These are phyloP conservation scores for Ctenomys sociabilis DNA, from an alignment of 2,113 vertebrate genomes.

Conservation along the genomic window DNA sequence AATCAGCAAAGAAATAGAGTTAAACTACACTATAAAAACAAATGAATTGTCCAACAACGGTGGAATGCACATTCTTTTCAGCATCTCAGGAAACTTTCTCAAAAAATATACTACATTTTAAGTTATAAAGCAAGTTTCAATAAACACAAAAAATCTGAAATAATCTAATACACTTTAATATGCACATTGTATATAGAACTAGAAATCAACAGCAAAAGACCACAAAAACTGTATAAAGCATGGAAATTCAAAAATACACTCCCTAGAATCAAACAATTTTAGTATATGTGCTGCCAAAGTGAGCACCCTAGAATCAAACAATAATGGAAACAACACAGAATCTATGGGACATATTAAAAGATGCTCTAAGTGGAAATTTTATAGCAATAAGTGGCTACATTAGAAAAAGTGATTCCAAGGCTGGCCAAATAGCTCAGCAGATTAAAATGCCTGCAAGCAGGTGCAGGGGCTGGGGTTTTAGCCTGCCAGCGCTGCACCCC, in stretches of 20 bases:
- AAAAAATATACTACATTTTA: background rate
- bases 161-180: background rate
- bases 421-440: too few species aligned
- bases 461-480: too few species aligned
- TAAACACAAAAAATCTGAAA: background rate
- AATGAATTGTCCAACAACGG: background rate
- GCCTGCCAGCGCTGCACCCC: too few species aligned
- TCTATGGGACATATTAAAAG: background rate
- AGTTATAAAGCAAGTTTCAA: background rate
- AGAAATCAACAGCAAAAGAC: background rate
- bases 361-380: background rate
- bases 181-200: background rate
- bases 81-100: background rate
- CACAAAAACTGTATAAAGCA: background rate
- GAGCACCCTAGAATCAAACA: background rate
- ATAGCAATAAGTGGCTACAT: background rate
- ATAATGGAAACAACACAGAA: background rate
- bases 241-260: background rate
- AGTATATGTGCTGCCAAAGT: background rate
- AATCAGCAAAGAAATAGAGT: background rate
- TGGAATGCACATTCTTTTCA: background rate
- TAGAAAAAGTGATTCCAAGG: background rate
- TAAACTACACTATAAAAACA: background rate
- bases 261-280: background rate
- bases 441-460: too few species aligned